Evolutionary conservation across 2,113 vertebrate genomes (phyloP).

Genomic region (Stomatorhinus ivindoensis): DNA sequence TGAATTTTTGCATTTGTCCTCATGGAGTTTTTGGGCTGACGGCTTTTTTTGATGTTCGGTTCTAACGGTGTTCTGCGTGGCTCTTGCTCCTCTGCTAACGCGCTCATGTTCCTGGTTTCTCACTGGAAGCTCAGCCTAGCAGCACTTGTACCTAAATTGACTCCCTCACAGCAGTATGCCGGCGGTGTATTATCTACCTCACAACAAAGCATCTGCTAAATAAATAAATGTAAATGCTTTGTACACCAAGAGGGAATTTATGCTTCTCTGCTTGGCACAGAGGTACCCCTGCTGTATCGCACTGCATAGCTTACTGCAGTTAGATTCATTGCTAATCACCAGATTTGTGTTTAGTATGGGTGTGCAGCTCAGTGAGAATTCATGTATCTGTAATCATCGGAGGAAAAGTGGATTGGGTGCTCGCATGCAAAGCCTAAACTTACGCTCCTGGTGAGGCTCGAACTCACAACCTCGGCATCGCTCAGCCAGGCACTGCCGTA

Average conservation of each 20-base stretch:
- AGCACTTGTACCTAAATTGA: background rate
- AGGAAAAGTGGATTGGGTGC: background rate
- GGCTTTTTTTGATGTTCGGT: background rate
- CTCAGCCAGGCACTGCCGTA: conserved; percentile 69
- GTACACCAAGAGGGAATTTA: background rate
- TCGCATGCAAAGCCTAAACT: background rate
- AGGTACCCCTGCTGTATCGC: background rate
- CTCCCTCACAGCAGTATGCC: background rate
- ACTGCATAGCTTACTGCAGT: background rate
- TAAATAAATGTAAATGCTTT: background rate
- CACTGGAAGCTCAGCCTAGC: background rate
- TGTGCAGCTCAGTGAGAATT: background rate
- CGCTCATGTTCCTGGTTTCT: background rate
- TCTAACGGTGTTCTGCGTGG: background rate
- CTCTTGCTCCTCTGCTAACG: background rate
- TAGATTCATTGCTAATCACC: background rate
- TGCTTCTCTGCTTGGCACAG: background rate
- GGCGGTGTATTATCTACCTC: background rate
- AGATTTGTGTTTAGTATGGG: background rate
- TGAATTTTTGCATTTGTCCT: background rate
- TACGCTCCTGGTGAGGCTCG: background rate
- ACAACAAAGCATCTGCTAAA: background rate
- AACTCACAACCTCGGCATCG: background rate
- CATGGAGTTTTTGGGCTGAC: background rate
- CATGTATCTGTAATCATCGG: background rate